Evolutionary conservation across 2,797 vertebrate species (phyloP).

Genomic region (Meriones psammophilus): DNA sequence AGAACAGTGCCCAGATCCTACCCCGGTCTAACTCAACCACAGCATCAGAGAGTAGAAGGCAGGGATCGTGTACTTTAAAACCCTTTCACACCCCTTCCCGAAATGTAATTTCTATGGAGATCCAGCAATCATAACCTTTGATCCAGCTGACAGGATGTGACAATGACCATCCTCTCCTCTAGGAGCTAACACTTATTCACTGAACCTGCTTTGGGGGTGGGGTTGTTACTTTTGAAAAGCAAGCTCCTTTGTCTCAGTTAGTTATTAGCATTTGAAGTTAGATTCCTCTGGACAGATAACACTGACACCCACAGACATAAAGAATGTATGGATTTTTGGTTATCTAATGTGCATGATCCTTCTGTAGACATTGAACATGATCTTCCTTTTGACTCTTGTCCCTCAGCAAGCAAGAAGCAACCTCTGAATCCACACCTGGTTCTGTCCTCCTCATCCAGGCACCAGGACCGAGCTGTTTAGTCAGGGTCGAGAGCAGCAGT

Average conservation of each 20-base stretch:
- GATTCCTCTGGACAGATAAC: not conserved
- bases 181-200: not conserved
- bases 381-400: not conserved
- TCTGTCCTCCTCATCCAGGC: not conserved
- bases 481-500: not conserved
- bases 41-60: not conserved
- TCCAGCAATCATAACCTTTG: not conserved
- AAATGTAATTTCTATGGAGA: not conserved
- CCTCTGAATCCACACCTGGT: not conserved
- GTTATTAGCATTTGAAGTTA: not conserved
- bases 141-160: not conserved
- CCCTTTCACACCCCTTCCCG: rapidly evolving
- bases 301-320: not conserved
- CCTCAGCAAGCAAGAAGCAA: not conserved
- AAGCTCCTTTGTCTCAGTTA: slow-evolving; percentile 28
- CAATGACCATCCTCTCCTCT: not conserved
- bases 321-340: not conserved
- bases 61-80: not conserved
- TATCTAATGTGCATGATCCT: not conserved
- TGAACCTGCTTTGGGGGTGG: not conserved
- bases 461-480: not conserved
- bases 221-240: not conserved
- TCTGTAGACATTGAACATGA: not conserved
- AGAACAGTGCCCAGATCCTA: not conserved
- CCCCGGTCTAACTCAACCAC: not conserved